Evolutionary conservation across 2,797 vertebrate species (phyloP).

Genomic region (Enteromius treurensis): DNA sequence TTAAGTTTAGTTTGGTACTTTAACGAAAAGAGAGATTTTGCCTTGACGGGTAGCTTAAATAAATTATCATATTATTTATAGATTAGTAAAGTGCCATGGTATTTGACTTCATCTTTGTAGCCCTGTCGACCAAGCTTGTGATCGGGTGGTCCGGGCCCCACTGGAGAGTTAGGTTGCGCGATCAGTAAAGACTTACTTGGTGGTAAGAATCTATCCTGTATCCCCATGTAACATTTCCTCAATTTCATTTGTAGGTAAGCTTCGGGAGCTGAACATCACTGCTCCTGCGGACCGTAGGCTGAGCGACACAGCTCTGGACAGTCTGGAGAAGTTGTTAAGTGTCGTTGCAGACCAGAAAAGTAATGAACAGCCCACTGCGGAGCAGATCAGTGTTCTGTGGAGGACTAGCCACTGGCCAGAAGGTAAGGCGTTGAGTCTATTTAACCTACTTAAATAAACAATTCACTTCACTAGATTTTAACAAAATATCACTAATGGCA

Average conservation of each 20-base stretch:
- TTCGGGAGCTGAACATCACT: slow-evolving; percentile 89
- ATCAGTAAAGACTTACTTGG: not conserved
- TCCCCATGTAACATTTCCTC: not conserved
- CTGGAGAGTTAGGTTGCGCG: not conserved
- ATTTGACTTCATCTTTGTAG: not conserved
- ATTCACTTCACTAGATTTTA: not conserved
- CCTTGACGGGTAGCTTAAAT: not conserved
- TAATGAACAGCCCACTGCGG: slow-evolving; percentile 78
- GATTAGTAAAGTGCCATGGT: not conserved
- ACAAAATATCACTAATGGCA: not conserved
- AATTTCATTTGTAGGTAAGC: slow-evolving; percentile 79
- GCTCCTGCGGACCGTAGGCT: slow-evolving; percentile 86
- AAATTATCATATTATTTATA: not conserved
- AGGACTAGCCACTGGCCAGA: slow-evolving; percentile 94
- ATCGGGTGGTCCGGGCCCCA: not conserved
- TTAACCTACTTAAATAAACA: not conserved
- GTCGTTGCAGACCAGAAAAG: slow-evolving; percentile 75
- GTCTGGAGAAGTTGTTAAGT: slow-evolving; percentile 83
- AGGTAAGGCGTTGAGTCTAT: slow-evolving; percentile 74
- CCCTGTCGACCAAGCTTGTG: not conserved
- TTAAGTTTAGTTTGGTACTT: not conserved
- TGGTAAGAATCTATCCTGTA: not conserved
- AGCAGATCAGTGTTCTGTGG: slow-evolving; percentile 90
- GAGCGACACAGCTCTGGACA: slow-evolving; percentile 83
- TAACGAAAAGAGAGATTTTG: not conserved